These are phyloP conservation scores for Hoplodrina ambigua DNA, from an alignment of 2,888 invertebrate genomes.

Conservation along the genomic window DNA sequence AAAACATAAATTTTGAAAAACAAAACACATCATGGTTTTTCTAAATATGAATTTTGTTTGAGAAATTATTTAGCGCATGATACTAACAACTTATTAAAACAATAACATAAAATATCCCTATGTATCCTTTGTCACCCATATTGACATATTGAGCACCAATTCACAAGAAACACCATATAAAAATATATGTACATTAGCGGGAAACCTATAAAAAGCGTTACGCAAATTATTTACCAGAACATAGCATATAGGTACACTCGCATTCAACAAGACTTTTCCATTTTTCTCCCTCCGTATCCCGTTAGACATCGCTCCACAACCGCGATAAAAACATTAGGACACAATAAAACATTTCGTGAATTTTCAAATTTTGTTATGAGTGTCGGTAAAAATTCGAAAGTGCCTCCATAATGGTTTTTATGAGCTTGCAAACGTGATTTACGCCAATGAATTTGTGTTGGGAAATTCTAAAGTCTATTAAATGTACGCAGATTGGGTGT, in stretches of 20 bases:
- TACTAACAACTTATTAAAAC: neutral
- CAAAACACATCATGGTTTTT: too few relatives aligned
- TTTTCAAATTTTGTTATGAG: slow-evolving; percentile 77
- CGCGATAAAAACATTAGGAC: slow-evolving; percentile 75
- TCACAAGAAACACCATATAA: slow-evolving; percentile 33
- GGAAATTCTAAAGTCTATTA: slow-evolving; percentile 66
- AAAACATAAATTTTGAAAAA: too few relatives aligned
- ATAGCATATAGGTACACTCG: slow-evolving; percentile 36
- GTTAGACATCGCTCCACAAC: slow-evolving; percentile 59
- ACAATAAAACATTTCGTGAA: slow-evolving; percentile 80
- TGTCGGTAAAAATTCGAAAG: slow-evolving; percentile 76
- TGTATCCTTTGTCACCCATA: slow-evolving; percentile 24
- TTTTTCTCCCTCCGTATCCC: slow-evolving; percentile 67
- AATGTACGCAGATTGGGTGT: slow-evolving; percentile 60
- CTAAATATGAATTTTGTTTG: neutral
- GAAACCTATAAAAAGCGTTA: slow-evolving; percentile 42
- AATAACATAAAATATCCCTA: neutral
- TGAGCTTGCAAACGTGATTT: slow-evolving; percentile 78
- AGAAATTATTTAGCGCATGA: neutral
- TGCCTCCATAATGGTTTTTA: slow-evolving; percentile 76
- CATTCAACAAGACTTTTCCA: slow-evolving; percentile 81
- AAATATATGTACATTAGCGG: slow-evolving; percentile 45
- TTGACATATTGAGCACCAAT: slow-evolving; percentile 28
- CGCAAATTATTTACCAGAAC: slow-evolving; percentile 46
- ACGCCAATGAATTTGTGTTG: slow-evolving; percentile 76